These are phyloP conservation scores for Sylvilagus floridanus DNA, from an alignment of 2,797 vertebrate genomes.

Conservation along the genomic window DNA sequence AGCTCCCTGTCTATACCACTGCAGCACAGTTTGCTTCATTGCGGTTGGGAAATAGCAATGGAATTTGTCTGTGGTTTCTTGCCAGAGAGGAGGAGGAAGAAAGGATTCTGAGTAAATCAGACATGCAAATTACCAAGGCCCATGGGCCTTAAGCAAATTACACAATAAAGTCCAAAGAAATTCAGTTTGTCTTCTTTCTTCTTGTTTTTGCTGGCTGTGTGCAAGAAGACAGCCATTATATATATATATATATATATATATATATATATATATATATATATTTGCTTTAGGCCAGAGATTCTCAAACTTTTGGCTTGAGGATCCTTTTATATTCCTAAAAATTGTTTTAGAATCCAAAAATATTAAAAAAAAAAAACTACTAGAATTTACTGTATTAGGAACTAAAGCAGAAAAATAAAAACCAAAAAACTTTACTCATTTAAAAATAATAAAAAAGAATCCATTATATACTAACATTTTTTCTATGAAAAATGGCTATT, in stretches of 20 bases:
- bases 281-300: constrained; percentile 55
- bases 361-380: background rate
- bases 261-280: background rate
- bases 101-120: constrained; percentile 75
- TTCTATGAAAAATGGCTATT: constrained; percentile 2
- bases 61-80: constrained; percentile 77
- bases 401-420: background rate
- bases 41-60: constrained; percentile 70
- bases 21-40: constrained; percentile 54
- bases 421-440: constrained; percentile 12
- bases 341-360: background rate
- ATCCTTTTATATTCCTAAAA: constrained; percentile 36
- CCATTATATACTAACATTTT: constrained; percentile 10
- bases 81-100: constrained; percentile 75
- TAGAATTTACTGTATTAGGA: background rate
- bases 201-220: constrained; percentile 1
- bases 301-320: background rate
- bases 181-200: constrained; percentile 62
- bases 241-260: too few species aligned
- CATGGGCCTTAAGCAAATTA: constrained; percentile 67
- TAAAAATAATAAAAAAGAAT: constrained; percentile 21
- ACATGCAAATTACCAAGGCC: constrained; percentile 80
- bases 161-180: constrained; percentile 68
- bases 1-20: background rate
- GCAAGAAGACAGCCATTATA: constrained; percentile 7